These are phyloP conservation scores for Bombyx mori DNA, from an alignment of 1,140 invertebrate species.

Conservation along the genomic window DNA sequence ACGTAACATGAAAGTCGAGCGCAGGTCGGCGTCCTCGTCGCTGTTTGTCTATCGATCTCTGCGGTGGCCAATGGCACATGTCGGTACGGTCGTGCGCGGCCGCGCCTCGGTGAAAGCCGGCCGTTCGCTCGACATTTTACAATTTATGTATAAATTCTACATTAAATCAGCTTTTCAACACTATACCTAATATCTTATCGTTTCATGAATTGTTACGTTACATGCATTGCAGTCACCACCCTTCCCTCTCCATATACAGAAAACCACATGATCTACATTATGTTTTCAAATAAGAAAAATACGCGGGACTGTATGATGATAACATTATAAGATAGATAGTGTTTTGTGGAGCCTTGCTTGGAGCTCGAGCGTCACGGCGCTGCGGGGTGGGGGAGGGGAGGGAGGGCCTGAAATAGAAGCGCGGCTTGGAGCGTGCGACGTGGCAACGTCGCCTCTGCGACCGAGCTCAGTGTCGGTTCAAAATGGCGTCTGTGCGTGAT, in stretches of 20 bases:
- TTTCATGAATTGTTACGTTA: neutral
- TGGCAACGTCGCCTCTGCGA: conserved; percentile 36
- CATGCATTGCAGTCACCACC: no score
- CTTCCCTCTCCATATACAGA: no score
- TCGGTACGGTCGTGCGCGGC: conserved; percentile 47
- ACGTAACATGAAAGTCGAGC: conserved; percentile 38
- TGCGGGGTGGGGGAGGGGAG: conserved; percentile 26
- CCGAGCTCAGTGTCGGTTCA: conserved; percentile 62
- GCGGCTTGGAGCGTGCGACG: conserved; percentile 56
- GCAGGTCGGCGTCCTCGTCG: conserved; percentile 52
- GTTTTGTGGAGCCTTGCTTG: conserved; percentile 56
- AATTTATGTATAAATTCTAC: conserved; percentile 30
- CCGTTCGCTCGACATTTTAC: conserved; percentile 28
- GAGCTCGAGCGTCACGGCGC: conserved; percentile 33
- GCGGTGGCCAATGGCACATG: conserved; percentile 68
- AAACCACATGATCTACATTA: conserved; percentile 37
- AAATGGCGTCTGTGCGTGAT: conserved; percentile 70
- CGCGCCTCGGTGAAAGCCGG: conserved; percentile 66
- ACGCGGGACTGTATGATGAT: conserved; percentile 31
- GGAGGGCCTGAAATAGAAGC: conserved; percentile 60
- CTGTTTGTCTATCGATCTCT: conserved; percentile 69
- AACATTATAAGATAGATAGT: conserved; percentile 33
- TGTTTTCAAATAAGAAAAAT: conserved; percentile 23
- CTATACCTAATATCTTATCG: conserved; percentile 31
- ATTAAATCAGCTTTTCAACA: conserved; percentile 46